Base-by-base conservation (phyloP, 2,797 vertebrate genomes). In the Notolabrus celidotus region DNA sequence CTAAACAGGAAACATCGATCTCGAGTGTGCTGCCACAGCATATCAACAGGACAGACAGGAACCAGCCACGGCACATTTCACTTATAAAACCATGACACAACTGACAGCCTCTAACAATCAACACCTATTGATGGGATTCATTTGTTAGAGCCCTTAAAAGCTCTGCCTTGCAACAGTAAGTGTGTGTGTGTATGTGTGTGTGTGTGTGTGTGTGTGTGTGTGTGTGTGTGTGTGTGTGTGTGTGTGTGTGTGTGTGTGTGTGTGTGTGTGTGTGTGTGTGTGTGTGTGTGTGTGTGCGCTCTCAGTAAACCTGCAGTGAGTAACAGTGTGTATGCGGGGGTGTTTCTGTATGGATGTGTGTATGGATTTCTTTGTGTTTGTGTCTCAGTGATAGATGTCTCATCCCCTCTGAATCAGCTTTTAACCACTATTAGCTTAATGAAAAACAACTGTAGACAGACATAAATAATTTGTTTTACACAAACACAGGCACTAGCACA, bases 371-470 rank as follows among this genome's bases (percentile, higher is more conserved):
- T 77, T 67, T 86, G 71, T 83, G 50, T 75, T 83, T 67, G 57
- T 89, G 79, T 86, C 74, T 73, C 73, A 42, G 70, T 88, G 83
- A 89, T 88, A 74, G 75, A 90, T 86, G 75, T 66, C 56, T 79
- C 74, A 76, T 76, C 78, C 78, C 79, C 55, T 85, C 80, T 83
- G 85, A 85, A 90, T 87, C 79, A 86, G 84, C 90, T 83, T 89
- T 90, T 76, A 89, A 87, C 64, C 74, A 80, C 87, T 83, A 89
- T 92, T 91, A 90, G 82, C 74, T 65, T 88, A 92, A 91, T 91
- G 88, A 88, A 88, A 90, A 86, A 86, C 83, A 90, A 84, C 84
- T 84, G 71, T 55, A 76, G 77, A 78, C 53, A 66, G 68, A 82
- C 70, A 77, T 85, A 84, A 89, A 87, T 84, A 86, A 88, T 84